Evolutionary conservation across 2,797 vertebrate species (phyloP).

Genomic region (Eulemur albifrons): DNA sequence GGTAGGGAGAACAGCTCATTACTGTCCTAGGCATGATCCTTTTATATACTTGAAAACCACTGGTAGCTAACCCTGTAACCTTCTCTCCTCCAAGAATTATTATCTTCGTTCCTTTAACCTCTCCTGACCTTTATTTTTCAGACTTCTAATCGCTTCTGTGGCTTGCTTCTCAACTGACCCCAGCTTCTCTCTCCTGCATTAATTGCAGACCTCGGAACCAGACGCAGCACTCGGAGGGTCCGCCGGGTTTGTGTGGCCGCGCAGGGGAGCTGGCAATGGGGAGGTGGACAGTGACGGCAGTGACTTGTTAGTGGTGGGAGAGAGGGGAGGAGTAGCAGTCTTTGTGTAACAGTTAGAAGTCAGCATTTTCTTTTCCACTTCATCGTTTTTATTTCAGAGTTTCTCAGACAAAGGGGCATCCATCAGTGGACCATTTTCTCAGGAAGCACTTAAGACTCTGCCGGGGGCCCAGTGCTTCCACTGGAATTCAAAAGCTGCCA

Average conservation of each 20-base stretch:
- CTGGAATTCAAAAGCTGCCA: neutral
- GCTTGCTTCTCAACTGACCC: neutral
- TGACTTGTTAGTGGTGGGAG: neutral
- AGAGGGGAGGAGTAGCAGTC: neutral
- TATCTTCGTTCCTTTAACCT: slow-evolving; percentile 12
- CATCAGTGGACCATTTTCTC: neutral
- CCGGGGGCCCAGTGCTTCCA: fast-evolving
- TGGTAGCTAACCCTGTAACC: neutral
- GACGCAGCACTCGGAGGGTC: neutral
- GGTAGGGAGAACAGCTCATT: neutral
- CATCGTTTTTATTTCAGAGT: neutral
- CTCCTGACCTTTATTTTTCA: neutral
- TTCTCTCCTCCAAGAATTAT: neutral
- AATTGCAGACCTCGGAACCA: neutral
- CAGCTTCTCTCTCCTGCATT: neutral
- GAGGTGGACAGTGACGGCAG: neutral
- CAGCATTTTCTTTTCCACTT: neutral
- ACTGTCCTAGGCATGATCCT: neutral
- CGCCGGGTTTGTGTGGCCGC: neutral
- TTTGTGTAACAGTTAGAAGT: neutral
- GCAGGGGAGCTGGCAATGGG: neutral
- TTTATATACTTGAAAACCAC: slow-evolving; percentile 33
- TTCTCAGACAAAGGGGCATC: neutral
- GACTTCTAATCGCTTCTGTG: neutral
- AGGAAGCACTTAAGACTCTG: neutral